Evolutionary conservation across 2,888 invertebrate species (phyloP).

Genomic region (Polydrusus pterygomalis): DNA sequence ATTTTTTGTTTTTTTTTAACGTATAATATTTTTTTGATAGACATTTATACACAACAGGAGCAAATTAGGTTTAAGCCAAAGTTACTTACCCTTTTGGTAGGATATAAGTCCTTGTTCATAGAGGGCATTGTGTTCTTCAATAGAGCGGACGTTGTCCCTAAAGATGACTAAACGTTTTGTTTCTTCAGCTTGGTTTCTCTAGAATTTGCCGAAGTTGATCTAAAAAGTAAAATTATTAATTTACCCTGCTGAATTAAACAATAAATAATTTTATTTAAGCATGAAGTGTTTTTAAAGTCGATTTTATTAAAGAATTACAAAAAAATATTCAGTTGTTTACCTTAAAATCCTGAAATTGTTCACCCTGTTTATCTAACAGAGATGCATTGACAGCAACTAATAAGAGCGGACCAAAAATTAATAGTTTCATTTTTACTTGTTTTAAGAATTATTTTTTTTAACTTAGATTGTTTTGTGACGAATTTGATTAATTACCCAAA

Average conservation of each 20-base stretch:
- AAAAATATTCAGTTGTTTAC: conserved; percentile 12
- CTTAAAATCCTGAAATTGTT: conserved; percentile 31
- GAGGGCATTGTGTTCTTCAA: conserved; percentile 56
- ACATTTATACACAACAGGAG: too few relatives aligned
- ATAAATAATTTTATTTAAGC: too few relatives aligned
- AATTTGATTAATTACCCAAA: not conserved
- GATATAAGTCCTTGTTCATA: conserved; percentile 48
- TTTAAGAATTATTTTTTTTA: too few relatives aligned
- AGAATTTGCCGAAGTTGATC: conserved; percentile 47
- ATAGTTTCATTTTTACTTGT: conserved; percentile 16
- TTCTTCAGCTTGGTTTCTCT: conserved; percentile 55
- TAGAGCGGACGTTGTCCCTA: conserved; percentile 46
- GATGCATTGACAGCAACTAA: conserved; percentile 39
- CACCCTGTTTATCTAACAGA: conserved; percentile 6
- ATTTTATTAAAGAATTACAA: too few relatives aligned
- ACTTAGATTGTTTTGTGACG: too few relatives aligned
- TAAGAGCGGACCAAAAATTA: conserved; percentile 31
- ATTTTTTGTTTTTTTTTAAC: too few relatives aligned
- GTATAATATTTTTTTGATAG: too few relatives aligned
- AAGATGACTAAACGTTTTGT: conserved; percentile 53
- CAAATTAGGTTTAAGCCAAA: too few relatives aligned
- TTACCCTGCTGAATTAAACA: too few relatives aligned
- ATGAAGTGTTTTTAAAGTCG: conserved; percentile 2
- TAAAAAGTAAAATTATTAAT: conserved; percentile 5
- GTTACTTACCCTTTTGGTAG: conserved; percentile 23